A percentile compares a stretch with the other conserved stretches of the same genome.
phyloP scores from a whole-genome alignment of 2,888 invertebrate species.

The Chalcosyrphus nemorum region DNA sequence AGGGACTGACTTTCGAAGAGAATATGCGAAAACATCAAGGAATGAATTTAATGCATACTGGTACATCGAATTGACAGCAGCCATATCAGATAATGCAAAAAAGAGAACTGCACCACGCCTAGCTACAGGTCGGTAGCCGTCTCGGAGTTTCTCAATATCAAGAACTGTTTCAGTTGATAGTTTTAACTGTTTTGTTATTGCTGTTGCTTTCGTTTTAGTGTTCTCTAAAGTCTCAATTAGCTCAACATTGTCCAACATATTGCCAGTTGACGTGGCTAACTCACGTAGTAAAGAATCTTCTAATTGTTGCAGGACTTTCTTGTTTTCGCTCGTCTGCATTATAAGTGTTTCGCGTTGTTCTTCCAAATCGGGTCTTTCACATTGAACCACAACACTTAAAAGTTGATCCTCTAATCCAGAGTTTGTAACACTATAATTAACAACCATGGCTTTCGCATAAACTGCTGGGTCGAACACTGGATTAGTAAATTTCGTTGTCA shows the following conservation, averaged over 20 bases:
- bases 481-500: constrained; percentile 94
- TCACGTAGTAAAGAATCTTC: constrained; percentile 93
- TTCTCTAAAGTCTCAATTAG: constrained; percentile 93
- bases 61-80: constrained; percentile 94
- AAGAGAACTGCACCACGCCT: constrained; percentile 94
- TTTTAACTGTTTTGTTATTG: constrained; percentile 91
- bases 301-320: constrained; percentile 90
- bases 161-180: constrained; percentile 89
- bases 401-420: constrained; percentile 95
- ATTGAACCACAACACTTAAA: constrained; percentile 93
- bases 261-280: constrained; percentile 92
- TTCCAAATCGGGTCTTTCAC: constrained; percentile 93
- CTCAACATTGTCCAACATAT: constrained; percentile 96
- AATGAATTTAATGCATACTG: constrained; percentile 94
- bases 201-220: constrained; percentile 92
- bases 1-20: constrained; percentile 91
- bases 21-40: constrained; percentile 91
- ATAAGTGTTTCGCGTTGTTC: constrained; percentile 93
- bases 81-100: constrained; percentile 95
- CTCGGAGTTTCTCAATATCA: constrained; percentile 92
- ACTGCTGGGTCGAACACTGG: constrained; percentile 93
- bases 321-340: constrained; percentile 92
- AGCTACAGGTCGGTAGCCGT: constrained; percentile 93
- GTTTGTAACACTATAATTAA: constrained; percentile 95
- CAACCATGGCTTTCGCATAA: constrained; percentile 93